These are phyloP conservation scores for Drosophila pseudotakahashii DNA, from an alignment of 2,888 invertebrate species.

Conservation along the genomic window DNA sequence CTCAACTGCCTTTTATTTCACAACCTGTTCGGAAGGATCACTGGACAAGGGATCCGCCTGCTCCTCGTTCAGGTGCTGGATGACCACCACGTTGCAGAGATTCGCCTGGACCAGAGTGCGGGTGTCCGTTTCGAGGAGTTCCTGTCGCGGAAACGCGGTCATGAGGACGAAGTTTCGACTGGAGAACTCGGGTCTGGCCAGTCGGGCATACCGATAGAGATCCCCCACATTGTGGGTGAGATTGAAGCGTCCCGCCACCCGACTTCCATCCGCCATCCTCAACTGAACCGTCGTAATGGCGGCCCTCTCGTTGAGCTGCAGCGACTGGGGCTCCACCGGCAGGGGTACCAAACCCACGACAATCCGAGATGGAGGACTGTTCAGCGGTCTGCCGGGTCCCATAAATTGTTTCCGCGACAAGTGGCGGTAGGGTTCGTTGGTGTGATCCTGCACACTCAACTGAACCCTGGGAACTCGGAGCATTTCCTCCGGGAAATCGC, in stretches of 20 bases:
- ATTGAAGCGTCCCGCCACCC: slow-evolving; percentile 60
- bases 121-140: slow-evolving; percentile 50
- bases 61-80: slow-evolving; percentile 58
- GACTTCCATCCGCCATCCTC: slow-evolving; percentile 63
- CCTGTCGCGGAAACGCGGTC: slow-evolving; percentile 58
- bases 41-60: background rate
- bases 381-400: slow-evolving; percentile 55
- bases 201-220: slow-evolving; percentile 62
- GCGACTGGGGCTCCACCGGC: slow-evolving; percentile 1
- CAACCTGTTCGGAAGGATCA: background rate
- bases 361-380: slow-evolving; percentile 3
- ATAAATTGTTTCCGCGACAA: slow-evolving; percentile 59
- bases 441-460: slow-evolving; percentile 60
- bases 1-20: slow-evolving; percentile 7
- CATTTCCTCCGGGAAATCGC: slow-evolving; percentile 65
- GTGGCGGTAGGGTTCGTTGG: slow-evolving; percentile 51
- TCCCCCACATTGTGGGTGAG: slow-evolving; percentile 57
- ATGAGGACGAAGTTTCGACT: slow-evolving; percentile 47
- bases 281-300: slow-evolving; percentile 60
- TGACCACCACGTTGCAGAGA: slow-evolving; percentile 65
- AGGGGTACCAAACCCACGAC: background rate
- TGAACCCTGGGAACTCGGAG: slow-evolving; percentile 42
- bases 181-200: slow-evolving; percentile 53
- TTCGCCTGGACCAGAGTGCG: slow-evolving; percentile 58
- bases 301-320: slow-evolving; percentile 39